phyloP scores from a whole-genome alignment of 2,113 vertebrate species.

The Mirza zaza region DNA sequence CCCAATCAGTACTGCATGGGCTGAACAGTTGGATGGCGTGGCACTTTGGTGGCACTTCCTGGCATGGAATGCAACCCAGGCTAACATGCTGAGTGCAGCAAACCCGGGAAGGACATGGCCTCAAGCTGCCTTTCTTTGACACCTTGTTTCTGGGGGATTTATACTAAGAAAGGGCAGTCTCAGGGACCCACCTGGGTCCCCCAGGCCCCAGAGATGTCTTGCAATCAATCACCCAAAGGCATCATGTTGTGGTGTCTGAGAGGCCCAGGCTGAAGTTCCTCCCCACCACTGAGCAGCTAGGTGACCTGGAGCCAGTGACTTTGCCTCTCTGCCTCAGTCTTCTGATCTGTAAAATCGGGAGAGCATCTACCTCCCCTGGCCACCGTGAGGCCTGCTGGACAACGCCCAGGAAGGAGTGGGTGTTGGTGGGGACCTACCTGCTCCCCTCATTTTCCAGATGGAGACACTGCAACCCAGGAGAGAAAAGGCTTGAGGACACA shows the following conservation, averaged over 20 bases:
- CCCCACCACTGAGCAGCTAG: background rate
- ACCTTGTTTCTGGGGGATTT: background rate
- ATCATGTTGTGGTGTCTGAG: background rate
- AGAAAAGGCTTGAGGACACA: background rate
- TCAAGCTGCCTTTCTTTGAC: too few species aligned
- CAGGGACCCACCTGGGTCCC: fast-evolving
- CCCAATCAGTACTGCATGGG: fast-evolving
- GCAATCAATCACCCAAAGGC: background rate
- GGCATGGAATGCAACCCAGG: background rate
- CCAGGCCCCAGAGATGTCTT: background rate
- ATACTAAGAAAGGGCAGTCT: background rate
- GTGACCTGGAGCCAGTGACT: background rate
- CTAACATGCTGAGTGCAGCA: background rate
- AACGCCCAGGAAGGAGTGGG: background rate
- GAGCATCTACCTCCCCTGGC: background rate
- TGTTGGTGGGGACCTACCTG: background rate
- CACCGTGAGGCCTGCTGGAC: background rate
- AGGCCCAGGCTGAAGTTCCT: background rate
- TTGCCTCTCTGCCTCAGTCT: background rate
- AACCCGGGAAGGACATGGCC: background rate
- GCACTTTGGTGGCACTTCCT: background rate
- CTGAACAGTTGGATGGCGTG: fast-evolving
- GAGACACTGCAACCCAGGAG: background rate
- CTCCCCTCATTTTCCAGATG: background rate
- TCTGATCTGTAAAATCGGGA: background rate